A percentile compares a stretch with the other conserved stretches of the same genome.
phyloP scores from a whole-genome alignment of 2,797 vertebrate genomes.

The Dendrocincla fuliginosa region DNA sequence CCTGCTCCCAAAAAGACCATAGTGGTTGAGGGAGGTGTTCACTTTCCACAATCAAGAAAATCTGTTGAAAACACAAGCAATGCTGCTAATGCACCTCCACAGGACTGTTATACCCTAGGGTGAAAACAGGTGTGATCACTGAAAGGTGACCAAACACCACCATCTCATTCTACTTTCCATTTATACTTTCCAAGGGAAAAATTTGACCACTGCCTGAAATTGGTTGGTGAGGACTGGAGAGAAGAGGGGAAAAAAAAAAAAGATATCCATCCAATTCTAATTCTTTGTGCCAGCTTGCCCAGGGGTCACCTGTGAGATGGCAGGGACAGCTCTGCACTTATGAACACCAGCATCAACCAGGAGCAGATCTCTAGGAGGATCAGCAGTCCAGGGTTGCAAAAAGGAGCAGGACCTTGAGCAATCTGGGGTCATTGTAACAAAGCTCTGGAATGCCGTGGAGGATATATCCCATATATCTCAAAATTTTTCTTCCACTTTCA shows the following conservation, averaged over 20 bases:
- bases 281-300: background rate
- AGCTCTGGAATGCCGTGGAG: background rate
- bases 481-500: background rate
- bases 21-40: background rate
- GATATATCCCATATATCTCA: background rate
- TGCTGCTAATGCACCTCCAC: background rate
- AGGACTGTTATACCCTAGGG: background rate
- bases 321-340: background rate
- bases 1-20: fast-evolving
- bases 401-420: background rate
- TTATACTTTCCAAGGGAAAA: background rate
- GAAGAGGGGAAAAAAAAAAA: background rate
- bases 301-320: background rate
- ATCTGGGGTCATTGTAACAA: background rate
- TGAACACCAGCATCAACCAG: background rate
- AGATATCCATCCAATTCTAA: background rate
- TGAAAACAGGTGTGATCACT: background rate
- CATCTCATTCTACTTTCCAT: background rate
- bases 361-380: background rate
- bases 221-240: background rate
- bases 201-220: background rate
- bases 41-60: background rate
- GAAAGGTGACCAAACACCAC: background rate
- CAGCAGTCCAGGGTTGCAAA: background rate
- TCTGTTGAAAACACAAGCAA: background rate